These are phyloP conservation scores for Eumerus sabulonum DNA, from an alignment of 2,888 invertebrate species.

Conservation along the genomic window DNA sequence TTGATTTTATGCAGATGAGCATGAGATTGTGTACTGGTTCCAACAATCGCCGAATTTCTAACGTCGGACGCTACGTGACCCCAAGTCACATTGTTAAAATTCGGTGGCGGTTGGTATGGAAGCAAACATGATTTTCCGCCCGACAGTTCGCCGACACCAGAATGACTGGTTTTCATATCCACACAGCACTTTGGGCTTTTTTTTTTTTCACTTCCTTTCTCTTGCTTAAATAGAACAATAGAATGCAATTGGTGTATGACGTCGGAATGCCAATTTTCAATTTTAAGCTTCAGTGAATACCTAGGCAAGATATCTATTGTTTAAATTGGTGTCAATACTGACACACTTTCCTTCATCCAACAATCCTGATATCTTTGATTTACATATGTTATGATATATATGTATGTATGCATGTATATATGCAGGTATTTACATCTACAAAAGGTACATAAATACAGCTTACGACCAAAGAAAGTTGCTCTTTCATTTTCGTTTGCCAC, in stretches of 20 bases:
- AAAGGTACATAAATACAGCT: no score
- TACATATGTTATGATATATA: no score
- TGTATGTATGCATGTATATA: no score
- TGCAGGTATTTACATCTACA: no score
- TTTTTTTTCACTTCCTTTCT: background rate
- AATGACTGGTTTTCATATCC: conserved; percentile 39
- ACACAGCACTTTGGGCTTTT: conserved; percentile 10
- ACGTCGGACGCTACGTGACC: background rate
- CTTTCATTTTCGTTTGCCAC: no score
- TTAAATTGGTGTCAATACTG: conserved; percentile 43
- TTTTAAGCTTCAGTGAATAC: conserved; percentile 57
- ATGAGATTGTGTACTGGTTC: conserved; percentile 71
- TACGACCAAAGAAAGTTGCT: background rate
- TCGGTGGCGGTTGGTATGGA: conserved; percentile 39
- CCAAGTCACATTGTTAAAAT: conserved; percentile 44
- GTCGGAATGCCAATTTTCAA: conserved; percentile 65
- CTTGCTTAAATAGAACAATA: conserved; percentile 22
- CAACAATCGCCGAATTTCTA: conserved; percentile 6
- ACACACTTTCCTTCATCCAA: no score
- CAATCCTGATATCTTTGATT: no score
- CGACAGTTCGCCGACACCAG: conserved; percentile 47
- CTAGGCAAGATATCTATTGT: conserved; percentile 34
- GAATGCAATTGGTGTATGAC: conserved; percentile 62
- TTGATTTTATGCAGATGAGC: conserved; percentile 79
- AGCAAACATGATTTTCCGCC: conserved; percentile 52